These are phyloP conservation scores for Hesperia comma DNA, from an alignment of 2,888 invertebrate species.

Conservation along the genomic window DNA sequence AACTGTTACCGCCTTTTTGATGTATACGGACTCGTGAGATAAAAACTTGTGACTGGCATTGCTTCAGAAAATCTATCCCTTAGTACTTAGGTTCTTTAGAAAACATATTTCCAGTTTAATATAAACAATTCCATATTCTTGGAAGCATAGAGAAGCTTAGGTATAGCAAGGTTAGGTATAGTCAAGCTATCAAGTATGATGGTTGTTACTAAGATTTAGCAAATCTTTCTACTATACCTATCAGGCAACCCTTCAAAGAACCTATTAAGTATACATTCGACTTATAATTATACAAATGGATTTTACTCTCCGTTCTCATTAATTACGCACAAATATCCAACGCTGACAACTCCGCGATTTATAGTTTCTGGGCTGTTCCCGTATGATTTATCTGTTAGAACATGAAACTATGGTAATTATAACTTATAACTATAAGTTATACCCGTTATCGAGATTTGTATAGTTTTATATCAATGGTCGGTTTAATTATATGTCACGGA, in stretches of 20 bases:
- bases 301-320: constrained; percentile 40
- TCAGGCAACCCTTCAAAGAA: constrained; percentile 2
- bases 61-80: no score
- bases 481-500: constrained; percentile 19
- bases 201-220: no score
- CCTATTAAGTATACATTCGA: constrained; percentile 23
- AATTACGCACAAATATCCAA: constrained; percentile 45
- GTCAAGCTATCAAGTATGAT: no score
- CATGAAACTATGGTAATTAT: constrained; percentile 24
- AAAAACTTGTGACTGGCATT: no score
- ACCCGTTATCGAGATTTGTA: constrained; percentile 25
- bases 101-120: no score
- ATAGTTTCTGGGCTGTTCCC: constrained; percentile 37
- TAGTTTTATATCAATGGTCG: constrained; percentile 20
- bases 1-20: constrained; percentile 16
- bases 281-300: constrained; percentile 33
- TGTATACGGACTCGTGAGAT: not conserved
- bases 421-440: constrained; percentile 7
- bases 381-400: constrained; percentile 33
- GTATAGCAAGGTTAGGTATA: no score
- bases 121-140: no score
- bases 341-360: constrained; percentile 46
- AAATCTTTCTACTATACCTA: not conserved
- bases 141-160: no score
- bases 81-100: no score